Evolutionary conservation across 2,797 vertebrate genomes (phyloP), one percentile per base, ranked within the genome.

Genomic region (Lophotriccus pileatus): DNA sequence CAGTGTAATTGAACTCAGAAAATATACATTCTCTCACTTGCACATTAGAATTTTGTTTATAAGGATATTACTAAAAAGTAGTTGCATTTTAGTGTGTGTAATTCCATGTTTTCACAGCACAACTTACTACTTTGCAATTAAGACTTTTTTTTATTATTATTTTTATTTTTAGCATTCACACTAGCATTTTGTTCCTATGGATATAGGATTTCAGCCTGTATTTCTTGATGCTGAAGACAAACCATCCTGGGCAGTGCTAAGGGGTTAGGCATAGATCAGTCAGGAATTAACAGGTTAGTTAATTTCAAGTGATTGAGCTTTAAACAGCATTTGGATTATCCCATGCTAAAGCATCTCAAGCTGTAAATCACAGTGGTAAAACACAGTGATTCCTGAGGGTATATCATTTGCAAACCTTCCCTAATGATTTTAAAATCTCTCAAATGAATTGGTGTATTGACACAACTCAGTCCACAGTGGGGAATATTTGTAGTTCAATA

Each of bases 401-500:
- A 55, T 92, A 92, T 92, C 22, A 93, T 95, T 94, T 82, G 55
- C 84, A 96, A 96, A 88, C 84, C 93, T 95, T 97, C 96, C 76
- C 93, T 97, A 98, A 97, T 97, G 97, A 97, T 97, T 97, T 97
- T 91, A 94, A 96, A 94, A 96, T 94, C 93, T 97, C 93, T 89
- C 96, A 96, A 97, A 97, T 97, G 96, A 96, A 97, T 97, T 82
- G 84, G 90, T 94, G 43, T 97, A 97, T 97, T 97, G 96, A 97
- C 95, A 97, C 72, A 97, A 82, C 84, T 96, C 75, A 92, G 93
- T 92, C 94, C 87, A 81, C 96, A 94, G 93, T 84, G 87, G 94
- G 94, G 94, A 96, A 93, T 97, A 95, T 96, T 97, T 97, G 95
- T 96, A 96, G 94, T 96, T 97, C 84, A 90, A 87, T 53, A 87